A percentile compares a stretch with the other conserved stretches of the same genome.
Conservation (phyloP, 2,113 vertebrate genomes). For the Butastur rufipennis region DNA sequence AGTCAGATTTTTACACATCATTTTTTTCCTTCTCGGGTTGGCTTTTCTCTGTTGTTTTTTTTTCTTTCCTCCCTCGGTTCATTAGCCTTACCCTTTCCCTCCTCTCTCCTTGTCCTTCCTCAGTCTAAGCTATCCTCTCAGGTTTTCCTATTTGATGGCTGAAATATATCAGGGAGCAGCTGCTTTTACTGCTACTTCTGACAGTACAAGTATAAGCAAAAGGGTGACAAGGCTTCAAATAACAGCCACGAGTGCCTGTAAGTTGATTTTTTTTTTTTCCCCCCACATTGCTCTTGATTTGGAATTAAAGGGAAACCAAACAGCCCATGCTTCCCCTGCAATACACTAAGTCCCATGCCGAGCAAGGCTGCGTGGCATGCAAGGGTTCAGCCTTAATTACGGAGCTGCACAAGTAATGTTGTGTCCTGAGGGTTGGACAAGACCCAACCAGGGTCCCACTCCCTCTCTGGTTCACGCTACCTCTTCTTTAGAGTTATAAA, state of each 20-base stretch:
- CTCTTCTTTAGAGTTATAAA: neutral
- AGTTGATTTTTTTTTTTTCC: neutral
- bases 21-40: neutral
- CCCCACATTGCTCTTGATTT: neutral
- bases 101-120: neutral
- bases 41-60: neutral
- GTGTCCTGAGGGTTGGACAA: neutral
- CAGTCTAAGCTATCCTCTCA: rapidly evolving
- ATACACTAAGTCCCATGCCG: neutral
- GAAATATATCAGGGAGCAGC: neutral
- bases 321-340: neutral
- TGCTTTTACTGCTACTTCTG: neutral
- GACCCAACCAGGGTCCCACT: neutral
- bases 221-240: neutral
- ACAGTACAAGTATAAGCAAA: neutral
- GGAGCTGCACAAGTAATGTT: neutral
- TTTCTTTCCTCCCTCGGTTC: rapidly evolving
- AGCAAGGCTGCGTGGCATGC: neutral
- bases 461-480: neutral
- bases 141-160: neutral
- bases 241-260: neutral
- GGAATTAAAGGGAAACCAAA: neutral
- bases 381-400: neutral
- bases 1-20: neutral
- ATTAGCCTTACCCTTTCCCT: neutral